Base-by-base conservation (phyloP, 2,888 invertebrate species). In the Drosophila tanythrix region DNA sequence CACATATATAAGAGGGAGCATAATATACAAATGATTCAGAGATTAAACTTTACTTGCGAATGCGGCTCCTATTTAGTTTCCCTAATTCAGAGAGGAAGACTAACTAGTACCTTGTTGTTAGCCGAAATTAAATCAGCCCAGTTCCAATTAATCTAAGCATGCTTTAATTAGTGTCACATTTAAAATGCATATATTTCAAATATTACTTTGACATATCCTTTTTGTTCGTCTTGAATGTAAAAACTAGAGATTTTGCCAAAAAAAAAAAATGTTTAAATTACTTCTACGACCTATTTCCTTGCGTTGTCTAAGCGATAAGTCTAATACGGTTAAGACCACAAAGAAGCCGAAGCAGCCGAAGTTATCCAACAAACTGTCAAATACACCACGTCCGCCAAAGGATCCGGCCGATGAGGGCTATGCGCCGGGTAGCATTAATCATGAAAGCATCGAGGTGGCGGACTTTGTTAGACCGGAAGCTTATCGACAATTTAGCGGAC, bases 331-430 rank as follows among this genome's bases (percentile, higher is more conserved):
- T 15, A 36, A 43, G 8, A 11, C 36, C 7, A 18, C 4, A 7
- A n/a, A 7, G 7, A n/a, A 55, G 13, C 18, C 55, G 1, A 60
- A 51, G 27, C 15, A 53, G 15, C 25, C 53, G 1, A 60, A 43
- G 29, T 15, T 66, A 10, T 53, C 61, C n/a, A 70, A 7, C 33
- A 78, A 82, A 6, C 74, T 58, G 0, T 78, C 76, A 11, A 89
- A 84, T 40, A 89, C 87, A 2, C 89, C 90, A 1, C 89, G 84
- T 48, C 90, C 92, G 2, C 90, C 92, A 1, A 91, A 89, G 65
- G 92, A 92, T 73, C 92, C 92, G 0, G 90, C 91, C 0, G 86
- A 91, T 18, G 70, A 68, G 29, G 74, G 88, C 29, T 92, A 92
- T 57, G 67, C 79, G 21, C 91, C 92, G 0, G 18, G n/a, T 0